Conservation (phyloP, 2,888 invertebrate genomes). For the Sinodicranocentrus sp. region DNA sequence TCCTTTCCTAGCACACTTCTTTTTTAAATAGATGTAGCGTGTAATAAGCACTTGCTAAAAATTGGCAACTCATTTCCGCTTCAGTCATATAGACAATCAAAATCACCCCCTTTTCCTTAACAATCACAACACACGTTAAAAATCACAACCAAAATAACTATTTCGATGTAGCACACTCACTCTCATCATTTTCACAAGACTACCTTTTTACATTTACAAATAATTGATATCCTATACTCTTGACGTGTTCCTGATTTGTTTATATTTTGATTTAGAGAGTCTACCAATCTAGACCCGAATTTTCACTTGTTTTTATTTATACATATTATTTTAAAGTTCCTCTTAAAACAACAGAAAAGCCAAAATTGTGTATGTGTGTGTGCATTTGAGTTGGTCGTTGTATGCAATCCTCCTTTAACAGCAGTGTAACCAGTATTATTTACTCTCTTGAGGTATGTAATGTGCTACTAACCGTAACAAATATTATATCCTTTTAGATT, state of each 20-base stretch:
- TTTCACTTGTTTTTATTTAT: neutral
- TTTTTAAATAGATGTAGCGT: neutral
- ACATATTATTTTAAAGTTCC: no score
- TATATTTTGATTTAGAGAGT: neutral
- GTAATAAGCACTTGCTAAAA: neutral
- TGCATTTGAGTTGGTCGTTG: neutral
- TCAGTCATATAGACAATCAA: no score
- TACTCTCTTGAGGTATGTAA: constrained; percentile 57
- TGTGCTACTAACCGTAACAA: constrained; percentile 61
- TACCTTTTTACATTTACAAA: no score
- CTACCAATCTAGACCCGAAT: neutral
- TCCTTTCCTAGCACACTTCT: neutral
- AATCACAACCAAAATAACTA: neutral
- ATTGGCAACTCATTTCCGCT: no score
- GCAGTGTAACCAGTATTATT: constrained; percentile 38
- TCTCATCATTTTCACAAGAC: no score
- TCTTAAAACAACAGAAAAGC: no score
- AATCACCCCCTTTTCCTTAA: no score
- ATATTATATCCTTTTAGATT: constrained; percentile 52
- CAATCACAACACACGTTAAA: no score
- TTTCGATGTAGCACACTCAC: neutral
- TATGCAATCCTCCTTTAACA: neutral
- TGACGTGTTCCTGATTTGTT: no score
- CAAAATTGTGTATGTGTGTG: constrained; percentile 1
- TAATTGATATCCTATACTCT: no score